Conservation (phyloP, 2,113 vertebrate genomes). For the Lagenorhynchus albirostris region DNA sequence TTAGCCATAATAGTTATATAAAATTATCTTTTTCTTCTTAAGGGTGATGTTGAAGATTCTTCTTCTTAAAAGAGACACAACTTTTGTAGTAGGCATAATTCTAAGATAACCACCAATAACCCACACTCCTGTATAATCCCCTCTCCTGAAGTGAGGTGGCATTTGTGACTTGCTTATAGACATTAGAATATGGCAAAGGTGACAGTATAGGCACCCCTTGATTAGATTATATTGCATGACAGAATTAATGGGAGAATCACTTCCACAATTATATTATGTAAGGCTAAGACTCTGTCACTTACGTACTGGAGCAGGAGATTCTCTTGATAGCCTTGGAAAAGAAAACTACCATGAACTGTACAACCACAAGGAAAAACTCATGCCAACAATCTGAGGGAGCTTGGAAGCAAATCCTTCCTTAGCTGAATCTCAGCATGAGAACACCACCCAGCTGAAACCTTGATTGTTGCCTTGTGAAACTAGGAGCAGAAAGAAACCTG, state of each 20-base stretch:
- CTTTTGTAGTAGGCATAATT: neutral
- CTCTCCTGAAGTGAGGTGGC: neutral
- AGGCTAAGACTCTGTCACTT: neutral
- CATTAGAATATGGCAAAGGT: neutral
- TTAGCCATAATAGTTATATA: neutral
- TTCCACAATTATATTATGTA: neutral
- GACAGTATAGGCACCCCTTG: neutral
- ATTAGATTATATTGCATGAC: neutral
- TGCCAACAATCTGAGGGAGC: neutral
- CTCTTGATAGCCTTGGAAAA: neutral
- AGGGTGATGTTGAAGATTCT: no score
- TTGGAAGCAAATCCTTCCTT: neutral
- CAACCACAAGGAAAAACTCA: neutral
- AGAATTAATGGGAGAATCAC: neutral
- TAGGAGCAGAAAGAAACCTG: neutral
- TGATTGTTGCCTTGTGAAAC: neutral
- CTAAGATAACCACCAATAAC: neutral
- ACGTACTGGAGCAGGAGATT: neutral
- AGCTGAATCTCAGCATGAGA: neutral
- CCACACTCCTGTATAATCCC: fast-evolving
- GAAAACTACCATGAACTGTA: neutral
- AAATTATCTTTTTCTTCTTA: neutral
- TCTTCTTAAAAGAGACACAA: neutral
- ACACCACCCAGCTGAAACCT: neutral
- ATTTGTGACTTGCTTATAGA: neutral